Percentiles rank a stretch among this genome's conserved stretches.
phyloP scores from a whole-genome alignment of 2,113 vertebrate genomes.

The Anoplopoma fimbria region DNA sequence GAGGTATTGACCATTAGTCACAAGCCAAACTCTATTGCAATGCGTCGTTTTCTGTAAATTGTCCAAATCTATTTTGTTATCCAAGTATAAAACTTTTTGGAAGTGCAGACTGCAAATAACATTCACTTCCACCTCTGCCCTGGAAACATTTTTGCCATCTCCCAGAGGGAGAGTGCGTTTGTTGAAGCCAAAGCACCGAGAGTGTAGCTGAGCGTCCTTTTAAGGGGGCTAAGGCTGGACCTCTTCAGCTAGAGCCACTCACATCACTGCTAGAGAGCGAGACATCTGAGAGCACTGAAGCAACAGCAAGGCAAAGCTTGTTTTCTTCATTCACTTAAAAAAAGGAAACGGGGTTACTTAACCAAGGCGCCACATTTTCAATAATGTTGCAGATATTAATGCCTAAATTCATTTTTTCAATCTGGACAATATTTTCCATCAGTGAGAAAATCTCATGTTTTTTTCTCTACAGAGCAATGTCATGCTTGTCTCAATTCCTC shows the following conservation, averaged over 20 bases:
- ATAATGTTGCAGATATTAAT: conserved; percentile 1
- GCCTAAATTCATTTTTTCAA: neutral
- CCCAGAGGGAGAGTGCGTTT: neutral
- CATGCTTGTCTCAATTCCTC: accelerated
- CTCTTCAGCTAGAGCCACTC: conserved; percentile 55
- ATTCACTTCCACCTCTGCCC: conserved; percentile 26
- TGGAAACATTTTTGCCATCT: neutral
- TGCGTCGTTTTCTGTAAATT: neutral
- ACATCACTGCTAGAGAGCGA: conserved; percentile 34
- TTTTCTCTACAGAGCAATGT: neutral
- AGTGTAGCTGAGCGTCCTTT: conserved; percentile 61
- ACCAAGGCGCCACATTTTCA: conserved; percentile 47
- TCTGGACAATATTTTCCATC: conserved; percentile 1
- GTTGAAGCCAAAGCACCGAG: conserved; percentile 41
- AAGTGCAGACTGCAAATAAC: conserved; percentile 5
- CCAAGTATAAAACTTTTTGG: neutral
- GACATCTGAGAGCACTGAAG: conserved; percentile 49
- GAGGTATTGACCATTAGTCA: neutral
- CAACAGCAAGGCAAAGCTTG: conserved; percentile 62
- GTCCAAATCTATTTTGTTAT: neutral
- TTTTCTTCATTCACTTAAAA: conserved; percentile 44
- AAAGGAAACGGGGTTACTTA: neutral
- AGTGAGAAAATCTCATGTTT: conserved; percentile 24
- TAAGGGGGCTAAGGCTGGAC: conserved; percentile 72
- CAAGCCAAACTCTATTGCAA: neutral